Base-by-base conservation (phyloP, 1,140 invertebrate species). In the Dolichoris vasculosae region DNA sequence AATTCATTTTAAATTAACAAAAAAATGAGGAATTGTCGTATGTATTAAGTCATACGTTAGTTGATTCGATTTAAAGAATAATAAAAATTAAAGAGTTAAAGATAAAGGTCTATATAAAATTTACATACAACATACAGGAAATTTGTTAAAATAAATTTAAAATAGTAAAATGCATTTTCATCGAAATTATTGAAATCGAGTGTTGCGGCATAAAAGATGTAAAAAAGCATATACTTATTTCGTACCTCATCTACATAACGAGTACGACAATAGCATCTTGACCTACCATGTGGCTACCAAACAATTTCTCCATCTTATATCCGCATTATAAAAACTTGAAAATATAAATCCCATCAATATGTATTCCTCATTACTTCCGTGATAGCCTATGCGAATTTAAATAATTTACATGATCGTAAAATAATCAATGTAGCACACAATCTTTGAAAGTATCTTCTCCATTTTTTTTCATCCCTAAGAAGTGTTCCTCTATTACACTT, bases 331-430 rank as follows among this genome's bases (percentile, higher is more conserved):
- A 73, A 43, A 69, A 73, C 69, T 20, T 38, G 69, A 73, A 73
- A 43, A 73, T 43, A 73, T 43, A 73, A 73, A 73, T 7, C 69
- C 69, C 69, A 73, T 73, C 69, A 43, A 73, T 73, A 73, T 73
- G 38, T 73, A 73, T 73, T 73, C 38, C 69, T 73, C 69, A 73
- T 73, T 73, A 73, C 69, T 73, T 73, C 69, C 69, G 38, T 73
- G 38, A 43, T 26, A 43, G 38, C 69, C 13, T 17, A 6, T 23
- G 43, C 69, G 38, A 73, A 43, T 43, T 73, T n/a, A n/a, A 43
- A n/a, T 43, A 43, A 73, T 73, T 73, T 73, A 43, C 69, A 73
- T 73, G 38, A n/a, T 43, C 38, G 40, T 71, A 73, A 73, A 73
- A 38, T 43, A 73, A 71, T 35, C 38, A 20, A 13, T 73, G 69